phyloP scores from a whole-genome alignment of 1,140 invertebrate genomes.

The Nixonia krombeini region DNA sequence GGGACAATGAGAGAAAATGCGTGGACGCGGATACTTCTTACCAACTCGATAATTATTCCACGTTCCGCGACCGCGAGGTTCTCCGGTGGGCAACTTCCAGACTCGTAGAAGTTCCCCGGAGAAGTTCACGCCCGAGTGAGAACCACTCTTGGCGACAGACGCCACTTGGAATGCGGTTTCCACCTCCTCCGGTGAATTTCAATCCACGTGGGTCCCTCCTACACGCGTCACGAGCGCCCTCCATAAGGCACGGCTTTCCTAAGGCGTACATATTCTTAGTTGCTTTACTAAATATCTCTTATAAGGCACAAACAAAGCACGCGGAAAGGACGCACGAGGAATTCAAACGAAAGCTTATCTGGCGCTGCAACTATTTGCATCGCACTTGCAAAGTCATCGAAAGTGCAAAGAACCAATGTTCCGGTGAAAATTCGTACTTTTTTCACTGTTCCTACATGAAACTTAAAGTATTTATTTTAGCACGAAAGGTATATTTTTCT shows the following conservation, averaged over 20 bases:
- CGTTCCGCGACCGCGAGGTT: conserved; percentile 17
- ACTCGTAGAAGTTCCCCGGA: conserved; percentile 2
- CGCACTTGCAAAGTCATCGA: too few species aligned
- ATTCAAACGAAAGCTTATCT: conserved; percentile 23
- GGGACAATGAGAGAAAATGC: conserved; percentile 3
- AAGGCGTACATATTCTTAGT: background rate
- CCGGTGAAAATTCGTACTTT: too few species aligned
- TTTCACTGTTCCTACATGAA: too few species aligned
- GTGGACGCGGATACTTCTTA: conserved; percentile 19
- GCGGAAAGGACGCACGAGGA: conserved; percentile 12
- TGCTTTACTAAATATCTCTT: background rate
- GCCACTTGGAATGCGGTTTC: conserved; percentile 57
- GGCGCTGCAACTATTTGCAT: too few species aligned
- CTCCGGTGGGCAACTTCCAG: conserved; percentile 4
- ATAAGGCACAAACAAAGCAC: background rate
- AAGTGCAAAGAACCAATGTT: too few species aligned
- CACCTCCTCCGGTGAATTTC: conserved; percentile 51
- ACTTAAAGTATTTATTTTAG: too few species aligned
- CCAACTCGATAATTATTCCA: conserved; percentile 29
- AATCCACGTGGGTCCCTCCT: conserved; percentile 55
- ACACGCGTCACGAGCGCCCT: conserved; percentile 44
- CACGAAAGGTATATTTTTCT: too few species aligned
- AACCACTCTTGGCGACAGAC: conserved; percentile 60
- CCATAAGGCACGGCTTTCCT: conserved; percentile 3
- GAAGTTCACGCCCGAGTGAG: conserved; percentile 46